Evolutionary conservation across 2,797 vertebrate species (phyloP).

Genomic region (Hemitrygon akajei): DNA sequence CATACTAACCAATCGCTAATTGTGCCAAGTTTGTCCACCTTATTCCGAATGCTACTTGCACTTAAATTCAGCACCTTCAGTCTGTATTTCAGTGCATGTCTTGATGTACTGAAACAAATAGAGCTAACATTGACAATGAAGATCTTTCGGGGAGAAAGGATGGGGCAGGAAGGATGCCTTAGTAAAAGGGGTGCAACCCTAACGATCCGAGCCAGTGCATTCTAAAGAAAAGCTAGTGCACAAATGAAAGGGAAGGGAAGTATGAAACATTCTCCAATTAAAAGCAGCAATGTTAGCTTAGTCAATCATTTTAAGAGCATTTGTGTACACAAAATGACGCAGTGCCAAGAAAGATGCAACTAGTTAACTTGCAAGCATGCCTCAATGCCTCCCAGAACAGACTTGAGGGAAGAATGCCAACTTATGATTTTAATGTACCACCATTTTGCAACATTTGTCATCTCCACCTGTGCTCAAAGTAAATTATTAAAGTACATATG

Average conservation of each 20-base stretch:
- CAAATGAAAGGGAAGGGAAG: neutral
- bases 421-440: neutral
- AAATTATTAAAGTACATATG: no score
- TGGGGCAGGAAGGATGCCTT: neutral
- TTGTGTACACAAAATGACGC: neutral
- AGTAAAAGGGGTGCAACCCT: neutral
- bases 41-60: no score
- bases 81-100: no score
- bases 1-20: no score
- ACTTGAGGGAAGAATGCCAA: neutral
- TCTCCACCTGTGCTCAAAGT: neutral
- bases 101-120: no score
- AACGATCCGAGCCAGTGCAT: neutral
- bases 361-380: neutral
- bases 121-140: no score
- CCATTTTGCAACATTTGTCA: neutral
- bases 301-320: neutral
- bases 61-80: no score
- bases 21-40: no score
- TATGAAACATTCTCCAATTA: neutral
- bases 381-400: neutral
- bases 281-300: neutral
- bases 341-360: neutral
- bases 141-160: no score
- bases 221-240: neutral